Conservation (phyloP, 2,113 vertebrate genomes). For the Noctilio leporinus region DNA sequence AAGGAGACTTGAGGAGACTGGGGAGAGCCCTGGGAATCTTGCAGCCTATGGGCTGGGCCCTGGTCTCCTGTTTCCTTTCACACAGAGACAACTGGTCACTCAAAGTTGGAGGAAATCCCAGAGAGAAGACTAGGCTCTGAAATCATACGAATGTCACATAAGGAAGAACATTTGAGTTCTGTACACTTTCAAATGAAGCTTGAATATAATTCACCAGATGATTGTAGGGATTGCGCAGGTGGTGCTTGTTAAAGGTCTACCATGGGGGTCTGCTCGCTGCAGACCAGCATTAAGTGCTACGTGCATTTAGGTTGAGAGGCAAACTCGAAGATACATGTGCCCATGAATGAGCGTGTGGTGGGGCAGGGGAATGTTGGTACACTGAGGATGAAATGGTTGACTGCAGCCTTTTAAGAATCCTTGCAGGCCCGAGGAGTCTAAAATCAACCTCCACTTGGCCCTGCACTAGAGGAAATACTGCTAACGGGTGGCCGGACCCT, state of each 20-base stretch:
- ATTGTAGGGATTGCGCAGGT: not conserved
- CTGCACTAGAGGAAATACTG: not conserved
- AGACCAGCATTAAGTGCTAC: not conserved
- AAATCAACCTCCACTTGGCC: not conserved
- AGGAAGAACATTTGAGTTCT: not conserved
- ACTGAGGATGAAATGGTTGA: not conserved
- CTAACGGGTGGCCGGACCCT: not conserved
- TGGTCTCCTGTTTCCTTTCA: not conserved
- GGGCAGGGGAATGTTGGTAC: not conserved
- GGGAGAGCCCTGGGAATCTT: too few species aligned
- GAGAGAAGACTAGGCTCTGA: not conserved
- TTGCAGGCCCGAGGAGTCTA: not conserved
- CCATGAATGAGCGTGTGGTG: rapidly evolving
- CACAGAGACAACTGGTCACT: not conserved
- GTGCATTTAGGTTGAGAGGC: too few species aligned
- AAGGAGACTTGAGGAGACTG: not conserved
- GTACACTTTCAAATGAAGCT: not conserved
- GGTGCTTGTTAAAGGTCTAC: not conserved
- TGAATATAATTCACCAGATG: not conserved
- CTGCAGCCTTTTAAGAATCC: not conserved
- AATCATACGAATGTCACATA: not conserved
- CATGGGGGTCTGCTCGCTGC: not conserved
- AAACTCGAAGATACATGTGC: rapidly evolving
- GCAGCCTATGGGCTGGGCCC: not conserved
- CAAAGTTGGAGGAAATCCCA: not conserved